These are phyloP conservation scores for Clinocottus analis DNA, from an alignment of 2,113 vertebrate genomes.

Conservation along the genomic window DNA sequence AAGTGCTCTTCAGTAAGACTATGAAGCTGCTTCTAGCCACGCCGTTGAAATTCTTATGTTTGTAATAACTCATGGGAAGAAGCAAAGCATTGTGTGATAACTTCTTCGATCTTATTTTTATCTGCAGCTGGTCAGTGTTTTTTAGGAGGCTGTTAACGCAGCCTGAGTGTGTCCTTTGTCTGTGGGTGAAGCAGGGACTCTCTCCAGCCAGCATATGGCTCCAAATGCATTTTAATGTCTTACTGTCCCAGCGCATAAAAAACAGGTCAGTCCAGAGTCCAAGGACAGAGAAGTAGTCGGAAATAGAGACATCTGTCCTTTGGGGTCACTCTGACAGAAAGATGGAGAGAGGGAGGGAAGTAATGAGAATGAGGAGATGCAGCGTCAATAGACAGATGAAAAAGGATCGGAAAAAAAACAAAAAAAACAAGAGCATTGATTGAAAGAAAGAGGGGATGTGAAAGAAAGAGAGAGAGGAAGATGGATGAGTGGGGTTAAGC, in stretches of 20 bases:
- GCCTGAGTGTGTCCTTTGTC: slow-evolving; percentile 65
- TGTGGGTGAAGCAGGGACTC: slow-evolving; percentile 31
- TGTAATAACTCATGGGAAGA: slow-evolving; percentile 12
- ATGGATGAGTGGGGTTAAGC: slow-evolving; percentile 68
- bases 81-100: slow-evolving; percentile 20
- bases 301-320: slow-evolving; percentile 70
- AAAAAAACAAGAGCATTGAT: slow-evolving; percentile 55
- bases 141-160: slow-evolving; percentile 36
- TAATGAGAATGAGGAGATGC: slow-evolving; percentile 3
- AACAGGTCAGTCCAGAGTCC: slow-evolving; percentile 58
- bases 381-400: slow-evolving; percentile 33
- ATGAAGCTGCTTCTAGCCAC: slow-evolving; percentile 14
- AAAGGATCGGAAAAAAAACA: slow-evolving; percentile 21
- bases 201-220: slow-evolving; percentile 63
- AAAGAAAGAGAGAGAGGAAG: slow-evolving; percentile 50
- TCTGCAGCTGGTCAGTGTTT: slow-evolving; percentile 53
- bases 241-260: slow-evolving; percentile 50
- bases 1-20: slow-evolving; percentile 5
- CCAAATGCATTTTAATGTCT: slow-evolving; percentile 79
- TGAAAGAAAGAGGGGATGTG: slow-evolving; percentile 46
- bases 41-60: slow-evolving; percentile 21
- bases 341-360: slow-evolving; percentile 12
- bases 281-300: slow-evolving; percentile 60
- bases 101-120: slow-evolving; percentile 18
- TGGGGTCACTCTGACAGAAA: slow-evolving; percentile 57